These are phyloP conservation scores for Australoheros facetus DNA, from an alignment of 2,797 vertebrate genomes.

Conservation along the genomic window DNA sequence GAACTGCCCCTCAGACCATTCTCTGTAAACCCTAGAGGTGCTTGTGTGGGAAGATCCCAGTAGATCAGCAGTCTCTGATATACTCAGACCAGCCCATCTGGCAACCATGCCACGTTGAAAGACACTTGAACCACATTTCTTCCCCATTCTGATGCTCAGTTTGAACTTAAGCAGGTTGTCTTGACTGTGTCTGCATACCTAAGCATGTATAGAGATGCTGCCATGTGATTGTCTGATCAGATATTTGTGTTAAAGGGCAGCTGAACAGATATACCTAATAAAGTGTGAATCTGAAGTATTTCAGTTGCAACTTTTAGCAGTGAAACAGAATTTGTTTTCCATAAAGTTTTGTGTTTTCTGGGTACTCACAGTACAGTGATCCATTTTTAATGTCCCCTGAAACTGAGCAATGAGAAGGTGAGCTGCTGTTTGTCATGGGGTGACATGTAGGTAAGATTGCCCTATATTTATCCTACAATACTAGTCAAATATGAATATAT, in stretches of 20 bases:
- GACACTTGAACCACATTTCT: neutral
- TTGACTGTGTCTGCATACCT: neutral
- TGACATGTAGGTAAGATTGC: neutral
- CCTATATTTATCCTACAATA: neutral
- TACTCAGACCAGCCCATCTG: no score
- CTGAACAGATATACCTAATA: neutral
- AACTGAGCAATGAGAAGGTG: neutral
- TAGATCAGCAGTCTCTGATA: no score
- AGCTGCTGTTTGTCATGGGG: neutral
- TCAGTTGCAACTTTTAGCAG: neutral
- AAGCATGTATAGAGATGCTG: neutral
- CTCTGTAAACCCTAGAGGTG: neutral
- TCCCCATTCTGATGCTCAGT: neutral
- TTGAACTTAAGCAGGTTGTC: neutral
- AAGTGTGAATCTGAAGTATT: neutral
- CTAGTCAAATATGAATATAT: neutral
- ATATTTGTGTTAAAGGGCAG: neutral
- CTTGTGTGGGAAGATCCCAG: no score
- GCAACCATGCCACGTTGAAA: neutral
- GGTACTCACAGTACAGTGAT: neutral
- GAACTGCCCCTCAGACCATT: neutral
- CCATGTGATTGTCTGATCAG: no score
- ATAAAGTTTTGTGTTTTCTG: neutral
- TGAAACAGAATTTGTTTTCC: neutral
- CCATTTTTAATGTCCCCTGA: neutral